Base-by-base conservation (phyloP, 2,113 vertebrate species). In the Phrynocephalus versicolor region DNA sequence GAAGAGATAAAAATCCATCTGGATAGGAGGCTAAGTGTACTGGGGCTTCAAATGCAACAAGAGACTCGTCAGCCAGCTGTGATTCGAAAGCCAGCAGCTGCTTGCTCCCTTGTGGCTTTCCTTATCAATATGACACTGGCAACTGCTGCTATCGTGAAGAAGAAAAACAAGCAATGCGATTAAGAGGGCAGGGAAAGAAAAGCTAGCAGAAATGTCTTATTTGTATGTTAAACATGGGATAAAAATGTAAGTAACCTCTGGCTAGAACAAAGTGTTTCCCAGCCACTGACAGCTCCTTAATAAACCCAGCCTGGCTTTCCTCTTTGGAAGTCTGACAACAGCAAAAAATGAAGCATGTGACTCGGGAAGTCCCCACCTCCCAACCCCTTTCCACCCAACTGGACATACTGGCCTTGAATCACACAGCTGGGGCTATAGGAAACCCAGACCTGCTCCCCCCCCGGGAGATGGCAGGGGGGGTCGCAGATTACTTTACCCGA, bases 71-170 rank as follows among this genome's bases (percentile, higher is more conserved):
- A 76, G 27, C 41, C 69, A 62, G 15, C 25, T 18, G 25, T 0
- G 37, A 73, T 51, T 74, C 58, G 1, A 23, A 65, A 76, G 87
- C 57, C 9, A 85, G 51, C 57, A 88, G 25, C 37, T 85, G 69
- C 25, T 1, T 2, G 55, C 83, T 10, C 0, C 3, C 45, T 33
- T 84, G 33, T 41, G 1, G 19, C 55, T 72, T 78, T 55, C 51
- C 33, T 27, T 62, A 80, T 45, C 27, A 88, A 30, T 73, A 85
- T 74, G 12, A 19, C 19, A 21, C 0, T 39, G 15, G 19, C 33
- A 83, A 86, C 6, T 67, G 0, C 0, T 67, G 71, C 70, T 33
- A 81, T 67, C 84, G 85, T 13, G n/a, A 70, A 89, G 39, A 6
- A 86, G 5, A 14, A 18, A 30, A 27, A 25, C 72, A 81, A 18